Percentiles rank a stretch among this genome's conserved stretches.
Evolutionary conservation across 2,113 vertebrate genomes (phyloP).

Genomic region (Pipa parva): DNA sequence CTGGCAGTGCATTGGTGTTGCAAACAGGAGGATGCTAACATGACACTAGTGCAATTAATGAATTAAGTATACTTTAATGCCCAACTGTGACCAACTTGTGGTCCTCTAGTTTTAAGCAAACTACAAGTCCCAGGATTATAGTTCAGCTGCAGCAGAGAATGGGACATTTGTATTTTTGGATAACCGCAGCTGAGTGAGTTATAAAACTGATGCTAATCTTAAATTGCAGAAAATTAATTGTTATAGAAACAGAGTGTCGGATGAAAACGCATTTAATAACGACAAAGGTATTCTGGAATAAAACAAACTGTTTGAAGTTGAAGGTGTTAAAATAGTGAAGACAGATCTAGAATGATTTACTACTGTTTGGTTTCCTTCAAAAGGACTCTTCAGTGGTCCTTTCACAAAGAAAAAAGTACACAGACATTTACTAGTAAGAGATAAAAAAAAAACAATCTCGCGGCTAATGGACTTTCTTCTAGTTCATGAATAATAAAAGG

Average conservation of each 20-base stretch:
- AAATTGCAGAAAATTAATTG: too few relatives aligned
- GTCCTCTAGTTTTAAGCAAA: neutral
- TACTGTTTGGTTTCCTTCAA: neutral
- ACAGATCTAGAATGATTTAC: neutral
- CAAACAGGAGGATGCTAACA: constrained; percentile 70
- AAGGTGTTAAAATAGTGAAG: constrained; percentile 24
- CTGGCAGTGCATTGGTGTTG: constrained; percentile 69
- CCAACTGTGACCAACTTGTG: constrained; percentile 36
- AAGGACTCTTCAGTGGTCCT: neutral
- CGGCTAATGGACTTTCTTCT: constrained; percentile 44
- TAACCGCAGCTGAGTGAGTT: too few relatives aligned
- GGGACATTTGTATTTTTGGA: too few relatives aligned
- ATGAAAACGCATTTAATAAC: too few relatives aligned
- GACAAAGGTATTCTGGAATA: constrained; percentile 35
- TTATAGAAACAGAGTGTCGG: too few relatives aligned
- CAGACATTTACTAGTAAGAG: neutral
- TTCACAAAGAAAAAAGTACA: neutral
- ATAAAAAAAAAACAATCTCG: constrained; percentile 44
- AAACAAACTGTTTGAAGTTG: constrained; percentile 1
- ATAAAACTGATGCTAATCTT: too few relatives aligned
- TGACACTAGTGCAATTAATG: constrained; percentile 59
- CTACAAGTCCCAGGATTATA: neutral
- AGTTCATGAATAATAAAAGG: constrained; percentile 44
- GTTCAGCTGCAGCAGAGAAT: too few relatives aligned
- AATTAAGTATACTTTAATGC: constrained; percentile 58